Evolutionary conservation across 2,113 vertebrate genomes (phyloP), one percentile per base, ranked within the genome.

Genomic region (Acanthisitta chloris): DNA sequence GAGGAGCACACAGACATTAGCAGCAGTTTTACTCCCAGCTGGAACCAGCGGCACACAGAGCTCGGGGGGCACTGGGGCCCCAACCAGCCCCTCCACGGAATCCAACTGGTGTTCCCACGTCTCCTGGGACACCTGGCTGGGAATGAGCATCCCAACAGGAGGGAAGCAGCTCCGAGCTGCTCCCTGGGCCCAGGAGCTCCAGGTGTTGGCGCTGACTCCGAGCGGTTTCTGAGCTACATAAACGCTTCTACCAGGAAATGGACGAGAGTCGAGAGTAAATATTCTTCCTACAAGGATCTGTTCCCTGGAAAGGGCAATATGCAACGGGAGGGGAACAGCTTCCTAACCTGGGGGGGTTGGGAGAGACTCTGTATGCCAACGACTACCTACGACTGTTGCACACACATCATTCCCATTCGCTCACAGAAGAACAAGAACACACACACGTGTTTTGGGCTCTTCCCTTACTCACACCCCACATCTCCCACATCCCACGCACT

Each of bases 11-110:
- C 96, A 65, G 86, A 36, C 87, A 72, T 93, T 92, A 98, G 98
- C 99, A 99, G 99, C 98, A 97, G 97, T 92, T 85, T 79, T 15
- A 69, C 86, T 93, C 96, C 80, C 89, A 90, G 97, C 95, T 88
- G 89, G 93, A 65, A 42, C 25, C 55, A 23, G 12, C 79, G 62
- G 96, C 95, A 90, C 88, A 59, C 85, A 0, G 24, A 77, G 86
- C 26, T 58, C 91, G n/a, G n/a, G n/a, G n/a, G n/a, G n/a, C n/a
- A n/a, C n/a, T n/a, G n/a, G n/a, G n/a, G n/a, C n/a, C n/a, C n/a
- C n/a, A n/a, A n/a, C n/a, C n/a, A n/a, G n/a, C n/a, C n/a, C n/a
- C n/a, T n/a, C n/a, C n/a, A 0, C 0, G 58, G 29, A 24, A 43
- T 8, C 10, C 79, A 3, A 7, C 20, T 0, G 49, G 46, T 1